phyloP scores from a whole-genome alignment of 2,888 invertebrate species.

The Acronicta alni region DNA sequence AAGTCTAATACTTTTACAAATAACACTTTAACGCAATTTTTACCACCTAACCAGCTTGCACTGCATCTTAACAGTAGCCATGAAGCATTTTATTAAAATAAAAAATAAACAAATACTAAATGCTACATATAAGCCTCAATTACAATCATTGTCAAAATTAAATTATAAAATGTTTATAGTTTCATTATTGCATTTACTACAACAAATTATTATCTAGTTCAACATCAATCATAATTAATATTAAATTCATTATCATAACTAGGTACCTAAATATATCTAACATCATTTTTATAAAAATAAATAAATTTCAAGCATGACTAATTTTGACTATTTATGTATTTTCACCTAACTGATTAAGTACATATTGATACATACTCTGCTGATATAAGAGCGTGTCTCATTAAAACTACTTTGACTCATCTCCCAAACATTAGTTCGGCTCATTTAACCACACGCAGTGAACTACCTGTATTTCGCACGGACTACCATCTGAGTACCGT shows the following conservation, averaged over 20 bases:
- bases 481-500: not conserved
- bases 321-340: constrained; percentile 5
- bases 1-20: no score
- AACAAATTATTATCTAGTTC: constrained; percentile 16
- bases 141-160: not conserved
- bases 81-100: no score
- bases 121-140: no score
- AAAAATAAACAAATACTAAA: no score
- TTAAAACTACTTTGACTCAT: not conserved
- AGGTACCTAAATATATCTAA: constrained; percentile 4
- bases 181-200: constrained; percentile 16
- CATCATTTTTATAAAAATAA: constrained; percentile 12
- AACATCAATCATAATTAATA: constrained; percentile 10
- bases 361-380: constrained; percentile 7
- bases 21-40: no score
- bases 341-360: not conserved
- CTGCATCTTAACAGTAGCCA: no score
- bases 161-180: constrained; percentile 8
- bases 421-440: not conserved
- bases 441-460: no score
- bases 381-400: constrained; percentile 3
- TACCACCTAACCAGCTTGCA: no score
- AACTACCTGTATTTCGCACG: no score
- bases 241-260: constrained; percentile 3
- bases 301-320: constrained; percentile 14